phyloP scores from a whole-genome alignment of 2,888 invertebrate genomes.

The Patella depressa region DNA sequence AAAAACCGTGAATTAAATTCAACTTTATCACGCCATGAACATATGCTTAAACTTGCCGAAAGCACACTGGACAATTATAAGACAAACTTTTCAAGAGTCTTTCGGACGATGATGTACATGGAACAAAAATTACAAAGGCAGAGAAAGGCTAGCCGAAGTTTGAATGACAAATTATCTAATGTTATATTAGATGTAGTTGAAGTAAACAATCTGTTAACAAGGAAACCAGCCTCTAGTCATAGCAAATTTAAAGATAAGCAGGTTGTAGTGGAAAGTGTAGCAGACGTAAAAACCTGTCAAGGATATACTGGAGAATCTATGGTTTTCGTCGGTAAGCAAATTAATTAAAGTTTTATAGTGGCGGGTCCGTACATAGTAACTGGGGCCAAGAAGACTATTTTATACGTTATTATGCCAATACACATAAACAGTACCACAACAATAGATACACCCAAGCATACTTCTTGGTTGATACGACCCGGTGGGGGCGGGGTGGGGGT shows the following conservation, averaged over 20 bases:
- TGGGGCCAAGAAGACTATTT: too few species aligned
- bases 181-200: constrained; percentile 67
- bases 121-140: constrained; percentile 53
- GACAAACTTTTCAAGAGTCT: constrained; percentile 54
- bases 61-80: constrained; percentile 47
- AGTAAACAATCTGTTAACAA: constrained; percentile 58
- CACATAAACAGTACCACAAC: too few species aligned
- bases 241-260: constrained; percentile 41
- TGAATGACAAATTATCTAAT: constrained; percentile 65
- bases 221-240: constrained; percentile 43
- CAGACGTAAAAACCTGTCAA: constrained; percentile 51
- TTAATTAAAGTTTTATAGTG: too few species aligned
- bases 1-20: constrained; percentile 55
- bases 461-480: too few species aligned
- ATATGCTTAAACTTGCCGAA: constrained; percentile 47
- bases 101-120: constrained; percentile 53
- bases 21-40: constrained; percentile 55
- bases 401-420: too few species aligned
- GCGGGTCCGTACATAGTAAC: too few species aligned
- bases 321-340: constrained; percentile 55
- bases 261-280: constrained; percentile 56
- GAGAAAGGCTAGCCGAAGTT: constrained; percentile 46
- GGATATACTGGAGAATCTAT: constrained; percentile 51
- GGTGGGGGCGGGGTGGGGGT: too few species aligned
- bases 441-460: too few species aligned